A percentile compares a stretch with the other conserved stretches of the same genome.
Conservation (phyloP, 2,113 vertebrate species). For the Gulo gulo region DNA sequence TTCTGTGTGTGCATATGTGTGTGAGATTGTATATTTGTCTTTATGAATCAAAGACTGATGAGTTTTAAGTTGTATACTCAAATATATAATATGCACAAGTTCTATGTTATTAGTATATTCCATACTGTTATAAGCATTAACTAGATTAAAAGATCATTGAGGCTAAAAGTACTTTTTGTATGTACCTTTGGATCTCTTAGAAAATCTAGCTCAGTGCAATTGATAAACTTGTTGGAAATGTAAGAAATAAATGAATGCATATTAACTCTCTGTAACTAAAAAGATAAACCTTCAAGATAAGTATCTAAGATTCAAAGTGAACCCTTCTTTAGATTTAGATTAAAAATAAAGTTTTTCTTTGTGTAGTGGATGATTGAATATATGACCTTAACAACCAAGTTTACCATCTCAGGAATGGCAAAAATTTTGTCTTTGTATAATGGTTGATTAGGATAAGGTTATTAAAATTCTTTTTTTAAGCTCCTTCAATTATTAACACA, state of each 20-base stretch:
- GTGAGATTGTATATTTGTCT: accelerated
- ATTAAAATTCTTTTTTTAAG: not conserved
- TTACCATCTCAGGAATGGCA: not conserved
- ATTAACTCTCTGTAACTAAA: not conserved
- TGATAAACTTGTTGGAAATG: not conserved
- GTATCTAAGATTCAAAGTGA: not conserved
- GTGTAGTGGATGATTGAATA: not conserved
- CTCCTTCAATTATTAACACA: not conserved
- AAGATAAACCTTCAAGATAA: not conserved
- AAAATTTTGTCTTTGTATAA: not conserved
- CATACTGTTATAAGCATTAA: not conserved
- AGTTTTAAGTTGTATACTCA: not conserved
- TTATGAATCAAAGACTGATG: not conserved
- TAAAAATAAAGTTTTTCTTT: not conserved
- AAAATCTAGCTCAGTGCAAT: not conserved
- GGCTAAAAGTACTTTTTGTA: not conserved
- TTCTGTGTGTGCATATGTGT: not conserved
- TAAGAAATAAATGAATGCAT: not conserved
- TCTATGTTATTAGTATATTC: not conserved
- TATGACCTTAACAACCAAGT: not conserved
- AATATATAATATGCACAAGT: not conserved
- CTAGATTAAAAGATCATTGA: not conserved
- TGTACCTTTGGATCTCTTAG: not conserved
- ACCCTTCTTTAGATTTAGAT: not conserved
- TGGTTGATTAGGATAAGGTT: not conserved